These are phyloP conservation scores for Procavia capensis DNA, from an alignment of 2,113 vertebrate genomes.

Conservation along the genomic window DNA sequence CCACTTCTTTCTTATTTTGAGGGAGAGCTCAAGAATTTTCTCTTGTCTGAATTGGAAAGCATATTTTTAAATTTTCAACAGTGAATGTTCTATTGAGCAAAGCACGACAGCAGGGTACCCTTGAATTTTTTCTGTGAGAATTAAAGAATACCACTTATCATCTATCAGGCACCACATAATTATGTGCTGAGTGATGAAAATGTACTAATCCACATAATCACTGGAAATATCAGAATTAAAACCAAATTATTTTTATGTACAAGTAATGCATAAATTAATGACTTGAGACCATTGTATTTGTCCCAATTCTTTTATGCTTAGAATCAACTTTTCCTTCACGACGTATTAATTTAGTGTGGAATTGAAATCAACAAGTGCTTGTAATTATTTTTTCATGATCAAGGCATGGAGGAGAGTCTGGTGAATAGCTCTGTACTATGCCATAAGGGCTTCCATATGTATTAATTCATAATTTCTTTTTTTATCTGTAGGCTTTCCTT, in stretches of 20 bases:
- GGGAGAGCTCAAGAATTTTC: neutral
- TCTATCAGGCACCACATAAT: neutral
- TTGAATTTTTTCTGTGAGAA: neutral
- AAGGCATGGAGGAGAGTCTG: neutral
- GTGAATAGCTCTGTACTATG: no score
- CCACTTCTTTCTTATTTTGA: neutral
- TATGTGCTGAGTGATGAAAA: neutral
- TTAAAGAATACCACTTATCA: neutral
- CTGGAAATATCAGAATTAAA: neutral
- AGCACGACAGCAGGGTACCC: neutral
- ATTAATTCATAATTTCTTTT: neutral
- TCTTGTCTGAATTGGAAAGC: neutral
- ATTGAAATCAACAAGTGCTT: neutral
- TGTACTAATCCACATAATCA: neutral
- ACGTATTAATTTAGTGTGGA: neutral
- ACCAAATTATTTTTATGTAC: neutral
- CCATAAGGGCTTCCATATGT: neutral
- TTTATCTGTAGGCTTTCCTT: neutral
- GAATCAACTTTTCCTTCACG: neutral
- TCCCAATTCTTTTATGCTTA: conserved; percentile 17
- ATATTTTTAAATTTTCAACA: neutral
- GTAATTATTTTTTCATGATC: neutral
- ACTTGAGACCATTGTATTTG: neutral
- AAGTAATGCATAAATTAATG: neutral
- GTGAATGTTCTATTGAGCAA: neutral